Conservation (phyloP, 2,797 vertebrate genomes). For the Alca torda region DNA sequence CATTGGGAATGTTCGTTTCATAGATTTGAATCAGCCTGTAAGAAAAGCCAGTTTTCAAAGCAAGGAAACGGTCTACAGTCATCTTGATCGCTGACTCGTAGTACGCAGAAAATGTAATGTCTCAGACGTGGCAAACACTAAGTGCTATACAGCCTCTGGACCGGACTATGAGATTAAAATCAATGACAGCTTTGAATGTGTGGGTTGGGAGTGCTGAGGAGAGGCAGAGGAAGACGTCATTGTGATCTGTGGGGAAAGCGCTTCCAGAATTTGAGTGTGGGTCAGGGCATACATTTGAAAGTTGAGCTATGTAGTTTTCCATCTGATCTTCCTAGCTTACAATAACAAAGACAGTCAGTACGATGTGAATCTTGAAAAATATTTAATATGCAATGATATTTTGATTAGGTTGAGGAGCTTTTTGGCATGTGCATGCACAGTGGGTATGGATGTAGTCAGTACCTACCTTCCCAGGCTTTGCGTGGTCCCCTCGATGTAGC, state of each 20-base stretch:
- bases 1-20: not conserved
- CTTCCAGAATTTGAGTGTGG: not conserved
- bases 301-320: not conserved
- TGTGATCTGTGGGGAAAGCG: not conserved
- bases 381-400: not conserved
- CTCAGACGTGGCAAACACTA: not conserved
- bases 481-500: not conserved
- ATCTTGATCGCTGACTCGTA: not conserved
- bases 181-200: not conserved
- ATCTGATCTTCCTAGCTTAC: not conserved
- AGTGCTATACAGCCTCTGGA: not conserved
- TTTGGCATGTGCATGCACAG: not conserved
- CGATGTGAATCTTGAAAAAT: not conserved
- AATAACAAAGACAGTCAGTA: not conserved
- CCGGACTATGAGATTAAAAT: not conserved
- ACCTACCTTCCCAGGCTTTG: not conserved
- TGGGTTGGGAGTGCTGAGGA: not conserved
- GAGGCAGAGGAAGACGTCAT: not conserved
- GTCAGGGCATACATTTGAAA: not conserved
- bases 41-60: not conserved
- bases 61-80: not conserved
- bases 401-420: not conserved
- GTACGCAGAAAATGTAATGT: not conserved
- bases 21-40: not conserved
- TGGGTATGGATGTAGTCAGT: not conserved